Conservation (phyloP, 2,888 invertebrate genomes). For the Acrocera orbiculus region DNA sequence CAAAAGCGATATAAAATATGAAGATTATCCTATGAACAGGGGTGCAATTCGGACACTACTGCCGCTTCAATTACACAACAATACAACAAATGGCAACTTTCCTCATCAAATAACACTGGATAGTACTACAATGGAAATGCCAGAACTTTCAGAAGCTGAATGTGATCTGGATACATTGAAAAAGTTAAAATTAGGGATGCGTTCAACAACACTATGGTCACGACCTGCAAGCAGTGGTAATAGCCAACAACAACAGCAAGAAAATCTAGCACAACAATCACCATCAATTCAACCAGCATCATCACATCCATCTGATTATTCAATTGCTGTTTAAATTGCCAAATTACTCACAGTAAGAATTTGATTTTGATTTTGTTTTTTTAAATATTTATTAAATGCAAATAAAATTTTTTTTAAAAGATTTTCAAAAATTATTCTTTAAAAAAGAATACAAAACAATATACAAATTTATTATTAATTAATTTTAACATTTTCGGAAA, state of each 20-base stretch:
- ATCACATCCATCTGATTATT: constrained; percentile 51
- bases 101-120: constrained; percentile 20
- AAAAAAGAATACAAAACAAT: constrained; percentile 2
- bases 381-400: not conserved
- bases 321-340: constrained; percentile 60
- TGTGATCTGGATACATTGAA: constrained; percentile 58
- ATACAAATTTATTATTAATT: not conserved
- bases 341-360: too few relatives aligned
- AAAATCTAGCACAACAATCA: constrained; percentile 19
- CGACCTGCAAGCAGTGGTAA: constrained; percentile 34
- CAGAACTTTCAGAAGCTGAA: constrained; percentile 50
- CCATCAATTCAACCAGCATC: constrained; percentile 32
- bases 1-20: too few relatives aligned
- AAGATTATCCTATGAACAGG: constrained; percentile 16
- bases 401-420: constrained; percentile 1
- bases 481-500: constrained; percentile 11
- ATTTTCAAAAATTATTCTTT: constrained; percentile 3
- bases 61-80: constrained; percentile 39
- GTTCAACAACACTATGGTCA: constrained; percentile 54
- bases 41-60: constrained; percentile 42
- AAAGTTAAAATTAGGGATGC: constrained; percentile 49
- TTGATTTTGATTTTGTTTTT: not conserved
- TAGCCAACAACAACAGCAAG: constrained; percentile 21
- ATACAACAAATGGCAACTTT: constrained; percentile 20
- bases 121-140: constrained; percentile 27